These are phyloP conservation scores for Erpetoichthys calabaricus DNA, from an alignment of 2,797 vertebrate genomes.

Conservation along the genomic window DNA sequence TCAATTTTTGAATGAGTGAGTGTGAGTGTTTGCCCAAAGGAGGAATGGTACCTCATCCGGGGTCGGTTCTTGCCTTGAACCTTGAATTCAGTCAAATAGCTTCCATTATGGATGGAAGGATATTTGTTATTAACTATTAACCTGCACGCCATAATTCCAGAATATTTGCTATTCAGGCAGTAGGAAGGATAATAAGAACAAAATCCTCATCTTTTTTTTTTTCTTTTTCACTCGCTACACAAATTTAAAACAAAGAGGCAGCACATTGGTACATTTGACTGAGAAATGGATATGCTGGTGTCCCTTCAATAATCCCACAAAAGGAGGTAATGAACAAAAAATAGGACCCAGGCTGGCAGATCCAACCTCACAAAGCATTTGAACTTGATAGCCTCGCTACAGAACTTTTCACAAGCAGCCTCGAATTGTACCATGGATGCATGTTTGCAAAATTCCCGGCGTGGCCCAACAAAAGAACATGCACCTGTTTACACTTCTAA, in stretches of 20 bases:
- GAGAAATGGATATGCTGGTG: neutral
- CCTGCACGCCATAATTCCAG: too few species aligned
- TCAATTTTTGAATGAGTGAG: too few species aligned
- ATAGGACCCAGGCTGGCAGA: slow-evolving; percentile 12
- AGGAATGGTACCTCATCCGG: too few species aligned
- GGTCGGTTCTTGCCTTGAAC: too few species aligned
- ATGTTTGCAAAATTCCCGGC: slow-evolving; percentile 41
- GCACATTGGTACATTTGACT: neutral
- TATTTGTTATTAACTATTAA: too few species aligned
- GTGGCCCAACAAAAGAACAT: slow-evolving; percentile 57
- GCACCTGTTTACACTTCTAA: slow-evolving; percentile 84
- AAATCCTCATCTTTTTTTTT: neutral
- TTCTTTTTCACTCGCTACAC: neutral
- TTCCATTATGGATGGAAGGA: too few species aligned
- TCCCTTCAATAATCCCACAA: slow-evolving; percentile 16
- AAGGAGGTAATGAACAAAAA: slow-evolving; percentile 15
- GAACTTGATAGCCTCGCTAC: slow-evolving; percentile 27
- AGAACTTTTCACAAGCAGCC: slow-evolving; percentile 21
- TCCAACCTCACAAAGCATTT: slow-evolving; percentile 32
- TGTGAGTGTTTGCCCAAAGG: too few species aligned
- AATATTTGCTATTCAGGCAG: too few species aligned
- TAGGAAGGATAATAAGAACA: too few species aligned
- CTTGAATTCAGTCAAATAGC: too few species aligned
- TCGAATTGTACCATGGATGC: slow-evolving; percentile 26
- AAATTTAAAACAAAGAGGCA: neutral